Conservation (phyloP, 2,888 invertebrate species). For the Agonopterix heracliana region DNA sequence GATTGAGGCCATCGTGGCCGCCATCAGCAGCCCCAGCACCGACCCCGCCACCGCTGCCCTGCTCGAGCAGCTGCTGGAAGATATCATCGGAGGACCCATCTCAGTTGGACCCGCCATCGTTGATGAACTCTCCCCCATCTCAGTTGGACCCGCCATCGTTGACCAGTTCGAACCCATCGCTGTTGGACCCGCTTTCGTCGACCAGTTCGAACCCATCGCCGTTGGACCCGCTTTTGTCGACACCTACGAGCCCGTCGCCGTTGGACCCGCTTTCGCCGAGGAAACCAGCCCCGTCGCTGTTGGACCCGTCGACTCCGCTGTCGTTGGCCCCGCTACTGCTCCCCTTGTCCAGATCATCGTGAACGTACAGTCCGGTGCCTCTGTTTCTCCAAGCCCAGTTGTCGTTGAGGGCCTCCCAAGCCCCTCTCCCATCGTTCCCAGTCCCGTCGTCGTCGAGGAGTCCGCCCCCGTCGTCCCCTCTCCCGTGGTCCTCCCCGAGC, state of each 20-base stretch:
- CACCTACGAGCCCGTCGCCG: slow-evolving; percentile 5
- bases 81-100: slow-evolving; percentile 26
- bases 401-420: not conserved
- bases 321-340: slow-evolving; percentile 4
- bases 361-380: slow-evolving; percentile 22
- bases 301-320: slow-evolving; percentile 11
- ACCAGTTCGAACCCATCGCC: slow-evolving; percentile 5
- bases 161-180: slow-evolving; percentile 5
- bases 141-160: slow-evolving; percentile 14
- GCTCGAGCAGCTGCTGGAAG: slow-evolving; percentile 30
- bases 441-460: slow-evolving; percentile 6
- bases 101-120: slow-evolving; percentile 21
- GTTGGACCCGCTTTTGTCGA: slow-evolving; percentile 3
- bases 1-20: slow-evolving; percentile 26
- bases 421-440: slow-evolving; percentile 6
- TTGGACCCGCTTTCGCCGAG: slow-evolving; percentile 10
- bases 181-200: slow-evolving; percentile 2
- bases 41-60: slow-evolving; percentile 42
- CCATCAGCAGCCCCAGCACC: slow-evolving; percentile 42
- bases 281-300: slow-evolving; percentile 4
- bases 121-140: slow-evolving; percentile 17
- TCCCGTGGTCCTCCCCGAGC: slow-evolving; percentile 9
- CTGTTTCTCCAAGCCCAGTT: slow-evolving; percentile 5
- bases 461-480: not conserved
- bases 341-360: slow-evolving; percentile 34